These are phyloP conservation scores for Ploceus nigricollis DNA, from an alignment of 2,113 vertebrate genomes.

Conservation along the genomic window DNA sequence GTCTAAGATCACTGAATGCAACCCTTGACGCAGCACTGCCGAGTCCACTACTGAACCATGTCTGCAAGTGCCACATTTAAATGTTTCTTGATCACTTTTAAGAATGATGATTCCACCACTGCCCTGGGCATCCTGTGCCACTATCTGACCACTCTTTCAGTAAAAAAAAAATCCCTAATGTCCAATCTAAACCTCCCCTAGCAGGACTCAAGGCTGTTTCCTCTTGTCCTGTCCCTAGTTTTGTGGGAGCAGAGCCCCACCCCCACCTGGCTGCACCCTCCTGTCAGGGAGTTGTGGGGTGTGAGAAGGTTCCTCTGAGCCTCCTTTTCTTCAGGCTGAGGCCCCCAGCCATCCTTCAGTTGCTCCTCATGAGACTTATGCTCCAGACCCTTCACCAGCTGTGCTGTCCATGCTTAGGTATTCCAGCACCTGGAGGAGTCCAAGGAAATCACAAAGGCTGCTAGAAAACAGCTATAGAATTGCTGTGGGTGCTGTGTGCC, in stretches of 20 bases:
- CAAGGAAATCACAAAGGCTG: not conserved
- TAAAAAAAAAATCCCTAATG: not conserved
- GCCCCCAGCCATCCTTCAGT: not conserved
- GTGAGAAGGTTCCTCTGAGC: not conserved
- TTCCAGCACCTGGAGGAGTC: not conserved
- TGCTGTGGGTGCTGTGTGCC: not conserved
- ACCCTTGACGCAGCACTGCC: not conserved
- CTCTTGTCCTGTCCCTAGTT: not conserved
- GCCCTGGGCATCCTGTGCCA: not conserved
- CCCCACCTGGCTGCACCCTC: not conserved
- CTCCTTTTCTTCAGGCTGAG: not conserved
- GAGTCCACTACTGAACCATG: not conserved
- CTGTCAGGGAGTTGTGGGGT: not conserved
- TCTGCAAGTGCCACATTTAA: not conserved
- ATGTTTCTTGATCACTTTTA: not conserved
- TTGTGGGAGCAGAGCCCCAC: not conserved
- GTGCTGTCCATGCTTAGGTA: not conserved
- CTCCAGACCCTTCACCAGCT: not conserved
- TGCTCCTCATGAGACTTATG: not conserved
- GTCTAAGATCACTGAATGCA: not conserved
- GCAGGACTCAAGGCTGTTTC: not conserved
- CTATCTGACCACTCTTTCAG: not conserved
- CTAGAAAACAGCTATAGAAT: not conserved
- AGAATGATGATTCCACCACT: not conserved
- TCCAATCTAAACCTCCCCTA: not conserved